Conservation (phyloP, 2,797 vertebrate species). For the Megalops cyprinoides region DNA sequence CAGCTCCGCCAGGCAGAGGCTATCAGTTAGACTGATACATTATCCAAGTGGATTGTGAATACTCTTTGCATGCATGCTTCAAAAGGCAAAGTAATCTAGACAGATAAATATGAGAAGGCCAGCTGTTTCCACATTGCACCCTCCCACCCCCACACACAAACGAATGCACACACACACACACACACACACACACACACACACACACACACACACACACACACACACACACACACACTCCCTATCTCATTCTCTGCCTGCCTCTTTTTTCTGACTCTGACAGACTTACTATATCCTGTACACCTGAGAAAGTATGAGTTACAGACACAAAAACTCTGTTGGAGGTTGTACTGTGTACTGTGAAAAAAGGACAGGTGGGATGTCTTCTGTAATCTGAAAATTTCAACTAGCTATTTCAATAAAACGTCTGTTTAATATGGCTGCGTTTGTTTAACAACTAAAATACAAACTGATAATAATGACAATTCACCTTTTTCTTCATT, state of each 20-base stretch:
- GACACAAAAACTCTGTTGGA: too few relatives aligned
- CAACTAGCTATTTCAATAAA: too few relatives aligned
- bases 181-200: conserved; percentile 52
- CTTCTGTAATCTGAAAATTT: too few relatives aligned
- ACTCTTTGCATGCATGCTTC: conserved; percentile 27
- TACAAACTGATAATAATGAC: too few relatives aligned
- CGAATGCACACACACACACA: too few relatives aligned
- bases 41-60: conserved; percentile 19
- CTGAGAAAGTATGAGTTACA: background rate
- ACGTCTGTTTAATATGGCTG: too few relatives aligned
- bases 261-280: too few relatives aligned
- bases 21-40: conserved; percentile 22
- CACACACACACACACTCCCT: conserved; percentile 48
- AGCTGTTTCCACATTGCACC: conserved; percentile 43
- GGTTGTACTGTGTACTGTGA: too few relatives aligned
- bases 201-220: conserved; percentile 41
- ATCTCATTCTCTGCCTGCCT: background rate
- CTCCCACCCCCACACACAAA: background rate
- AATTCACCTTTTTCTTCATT: too few relatives aligned
- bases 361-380: too few relatives aligned
- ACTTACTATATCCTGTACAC: too few relatives aligned
- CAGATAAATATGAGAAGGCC: conserved; percentile 18
- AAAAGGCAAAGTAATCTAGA: conserved; percentile 28
- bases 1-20: conserved; percentile 1
- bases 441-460: too few relatives aligned